Conservation (phyloP, 2,888 invertebrate genomes). For the Priocnemis perturbator region DNA sequence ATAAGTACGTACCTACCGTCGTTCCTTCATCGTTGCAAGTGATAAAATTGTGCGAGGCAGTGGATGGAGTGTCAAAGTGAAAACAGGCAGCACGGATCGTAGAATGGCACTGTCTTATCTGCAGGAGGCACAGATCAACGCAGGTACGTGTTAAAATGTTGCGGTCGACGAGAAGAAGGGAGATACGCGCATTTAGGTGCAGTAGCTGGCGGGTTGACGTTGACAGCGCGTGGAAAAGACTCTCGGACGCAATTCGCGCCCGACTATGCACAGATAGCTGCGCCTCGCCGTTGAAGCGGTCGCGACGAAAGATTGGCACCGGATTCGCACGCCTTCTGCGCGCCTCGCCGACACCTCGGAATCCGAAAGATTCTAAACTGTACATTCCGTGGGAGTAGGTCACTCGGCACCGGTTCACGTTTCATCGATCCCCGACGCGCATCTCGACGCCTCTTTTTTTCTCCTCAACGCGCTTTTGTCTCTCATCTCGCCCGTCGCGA, state of each 20-base stretch:
- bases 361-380: too few relatives aligned
- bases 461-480: too few relatives aligned
- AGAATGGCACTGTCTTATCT: constrained; percentile 72
- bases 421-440: too few relatives aligned
- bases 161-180: background rate
- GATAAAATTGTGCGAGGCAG: constrained; percentile 42
- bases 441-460: too few relatives aligned
- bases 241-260: too few relatives aligned
- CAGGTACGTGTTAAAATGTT: constrained; percentile 63
- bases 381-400: background rate
- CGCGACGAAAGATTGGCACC: too few relatives aligned
- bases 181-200: background rate
- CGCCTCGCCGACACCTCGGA: too few relatives aligned
- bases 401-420: background rate
- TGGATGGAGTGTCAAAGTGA: constrained; percentile 71
- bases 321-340: too few relatives aligned
- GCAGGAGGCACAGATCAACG: constrained; percentile 68
- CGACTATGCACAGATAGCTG: too few relatives aligned
- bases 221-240: too few relatives aligned
- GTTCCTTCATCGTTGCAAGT: constrained; percentile 65
- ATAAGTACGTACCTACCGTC: constrained; percentile 66
- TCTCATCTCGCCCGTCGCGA: too few relatives aligned
- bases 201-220: background rate
- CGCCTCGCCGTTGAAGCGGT: too few relatives aligned
- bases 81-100: constrained; percentile 59